Evolutionary conservation across 2,797 vertebrate species (phyloP).

Genomic region (Sphaeramia orbicularis): DNA sequence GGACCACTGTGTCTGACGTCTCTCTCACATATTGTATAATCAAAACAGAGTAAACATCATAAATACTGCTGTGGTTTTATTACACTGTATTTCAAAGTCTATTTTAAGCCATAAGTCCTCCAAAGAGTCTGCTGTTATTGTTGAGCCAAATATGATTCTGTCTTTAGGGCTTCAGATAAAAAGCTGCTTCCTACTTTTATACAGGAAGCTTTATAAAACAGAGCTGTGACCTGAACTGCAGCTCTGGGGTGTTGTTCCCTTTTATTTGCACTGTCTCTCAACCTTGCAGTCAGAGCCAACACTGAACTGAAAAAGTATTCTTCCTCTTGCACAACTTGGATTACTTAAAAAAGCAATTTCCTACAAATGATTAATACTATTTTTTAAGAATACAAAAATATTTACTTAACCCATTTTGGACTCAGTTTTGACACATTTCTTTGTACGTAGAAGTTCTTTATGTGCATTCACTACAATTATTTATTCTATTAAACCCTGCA

Average conservation of each 20-base stretch:
- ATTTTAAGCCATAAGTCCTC: conserved; percentile 4
- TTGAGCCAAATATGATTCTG: conserved; percentile 14
- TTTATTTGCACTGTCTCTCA: conserved; percentile 1
- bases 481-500: too few relatives aligned
- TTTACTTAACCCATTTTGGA: too few relatives aligned
- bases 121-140: not conserved
- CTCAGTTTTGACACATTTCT: not conserved
- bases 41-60: not conserved
- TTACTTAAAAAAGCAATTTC: not conserved
- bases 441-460: not conserved
- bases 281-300: not conserved
- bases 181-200: conserved; percentile 3
- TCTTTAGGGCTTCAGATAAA: conserved; percentile 11
- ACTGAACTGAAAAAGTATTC: not conserved
- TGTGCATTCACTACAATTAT: too few relatives aligned
- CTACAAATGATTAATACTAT: not conserved
- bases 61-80: not conserved
- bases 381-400: not conserved
- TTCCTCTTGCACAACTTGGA: not conserved
- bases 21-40: not conserved
- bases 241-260: not conserved
- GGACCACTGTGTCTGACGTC: not conserved
- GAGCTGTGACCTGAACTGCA: not conserved
- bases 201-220: conserved; percentile 13
- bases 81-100: not conserved